phyloP scores from a whole-genome alignment of 2,113 vertebrate genomes.

The Apaloderma vittatum region DNA sequence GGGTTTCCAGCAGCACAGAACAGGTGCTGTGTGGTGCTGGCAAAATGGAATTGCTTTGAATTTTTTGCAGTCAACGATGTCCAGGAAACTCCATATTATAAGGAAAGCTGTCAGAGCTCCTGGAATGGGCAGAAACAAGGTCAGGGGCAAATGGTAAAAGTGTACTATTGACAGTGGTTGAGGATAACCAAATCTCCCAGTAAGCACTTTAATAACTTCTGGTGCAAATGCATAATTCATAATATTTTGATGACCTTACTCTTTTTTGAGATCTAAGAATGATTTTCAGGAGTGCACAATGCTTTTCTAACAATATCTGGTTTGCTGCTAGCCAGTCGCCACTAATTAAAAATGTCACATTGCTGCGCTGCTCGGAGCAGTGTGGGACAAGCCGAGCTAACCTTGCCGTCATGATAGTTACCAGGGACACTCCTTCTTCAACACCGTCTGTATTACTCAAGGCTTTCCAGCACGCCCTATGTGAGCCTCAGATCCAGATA shows the following conservation, averaged over 20 bases:
- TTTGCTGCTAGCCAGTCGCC: neutral
- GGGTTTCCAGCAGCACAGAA: neutral
- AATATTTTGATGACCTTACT: neutral
- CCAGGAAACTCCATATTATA: neutral
- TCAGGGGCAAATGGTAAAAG: neutral
- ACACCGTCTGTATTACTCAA: neutral
- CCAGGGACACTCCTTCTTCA: neutral
- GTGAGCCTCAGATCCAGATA: neutral
- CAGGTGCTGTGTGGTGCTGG: neutral
- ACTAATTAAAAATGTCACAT: neutral
- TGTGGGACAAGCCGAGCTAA: neutral
- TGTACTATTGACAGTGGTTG: neutral
- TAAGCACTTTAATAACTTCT: neutral
- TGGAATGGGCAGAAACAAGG: neutral
- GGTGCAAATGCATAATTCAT: neutral
- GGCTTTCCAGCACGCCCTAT: neutral
- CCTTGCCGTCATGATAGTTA: neutral
- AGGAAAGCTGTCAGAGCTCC: neutral
- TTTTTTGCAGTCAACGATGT: neutral
- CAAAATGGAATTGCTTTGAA: neutral
- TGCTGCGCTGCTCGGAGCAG: neutral
- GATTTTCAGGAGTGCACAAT: neutral
- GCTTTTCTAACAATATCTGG: neutral
- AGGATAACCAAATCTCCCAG: neutral
- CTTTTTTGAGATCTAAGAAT: neutral